phyloP scores from a whole-genome alignment of 2,113 vertebrate genomes.

The Eurypyga helias region DNA sequence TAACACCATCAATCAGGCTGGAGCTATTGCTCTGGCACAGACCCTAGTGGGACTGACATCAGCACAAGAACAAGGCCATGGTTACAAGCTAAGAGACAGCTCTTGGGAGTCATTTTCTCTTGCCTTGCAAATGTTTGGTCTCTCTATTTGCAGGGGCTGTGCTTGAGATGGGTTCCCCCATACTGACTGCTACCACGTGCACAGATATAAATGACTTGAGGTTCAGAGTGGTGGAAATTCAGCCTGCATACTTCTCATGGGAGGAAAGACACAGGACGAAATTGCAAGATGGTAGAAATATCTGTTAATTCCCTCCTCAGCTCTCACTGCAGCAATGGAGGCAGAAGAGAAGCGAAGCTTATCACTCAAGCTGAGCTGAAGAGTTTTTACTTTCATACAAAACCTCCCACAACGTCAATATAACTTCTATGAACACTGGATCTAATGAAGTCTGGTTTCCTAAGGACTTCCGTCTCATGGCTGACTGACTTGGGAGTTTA shows the following conservation, averaged over 20 bases:
- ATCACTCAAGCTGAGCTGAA: conserved; percentile 44
- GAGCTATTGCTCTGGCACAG: conserved; percentile 42
- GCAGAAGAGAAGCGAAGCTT: conserved; percentile 15
- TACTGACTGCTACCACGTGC: not conserved
- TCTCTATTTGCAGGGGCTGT: not conserved
- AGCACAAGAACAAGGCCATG: not conserved
- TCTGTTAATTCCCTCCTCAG: conserved; percentile 26
- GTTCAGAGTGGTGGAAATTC: conserved; percentile 5
- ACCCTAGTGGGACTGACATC: conserved; percentile 29
- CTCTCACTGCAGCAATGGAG: not conserved
- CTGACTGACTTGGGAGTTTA: conserved; percentile 53
- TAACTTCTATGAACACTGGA: conserved; percentile 32
- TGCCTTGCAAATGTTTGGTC: conserved; percentile 33
- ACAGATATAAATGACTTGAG: conserved; percentile 13
- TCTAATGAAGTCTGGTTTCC: conserved; percentile 59
- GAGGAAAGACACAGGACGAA: conserved; percentile 31
- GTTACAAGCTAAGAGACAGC: not conserved
- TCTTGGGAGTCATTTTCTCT: conserved; percentile 44
- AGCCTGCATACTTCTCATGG: conserved; percentile 36
- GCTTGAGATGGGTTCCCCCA: not conserved
- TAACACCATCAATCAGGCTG: conserved; percentile 59
- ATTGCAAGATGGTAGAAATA: conserved; percentile 33
- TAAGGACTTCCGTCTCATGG: conserved; percentile 42
- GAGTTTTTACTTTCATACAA: conserved; percentile 35
- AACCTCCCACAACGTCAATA: conserved; percentile 52